Percentiles rank a stretch among this genome's conserved stretches.
Conservation (phyloP, 2,797 vertebrate species). For the Gymnodraco acuticeps region DNA sequence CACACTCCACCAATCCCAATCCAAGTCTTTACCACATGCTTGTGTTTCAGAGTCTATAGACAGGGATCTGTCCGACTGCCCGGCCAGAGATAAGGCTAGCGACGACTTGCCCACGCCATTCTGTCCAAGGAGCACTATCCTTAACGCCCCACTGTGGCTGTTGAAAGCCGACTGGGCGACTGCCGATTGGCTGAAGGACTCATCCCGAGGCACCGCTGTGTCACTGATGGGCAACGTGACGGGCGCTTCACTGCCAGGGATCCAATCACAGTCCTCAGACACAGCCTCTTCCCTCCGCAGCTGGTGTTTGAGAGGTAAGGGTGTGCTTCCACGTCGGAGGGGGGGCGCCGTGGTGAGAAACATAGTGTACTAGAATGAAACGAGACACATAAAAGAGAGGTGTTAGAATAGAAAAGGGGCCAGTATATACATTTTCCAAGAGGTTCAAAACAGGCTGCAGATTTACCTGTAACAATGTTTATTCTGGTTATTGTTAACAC, state of each 20-base stretch:
- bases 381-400: constrained; percentile 20
- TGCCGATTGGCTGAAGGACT: constrained; percentile 75
- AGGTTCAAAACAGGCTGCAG: constrained; percentile 18
- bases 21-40: constrained; percentile 80
- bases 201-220: constrained; percentile 79
- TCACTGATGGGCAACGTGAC: constrained; percentile 77
- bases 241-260: constrained; percentile 82
- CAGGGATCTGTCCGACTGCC: constrained; percentile 85
- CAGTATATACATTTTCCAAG: constrained; percentile 5
- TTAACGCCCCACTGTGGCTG: constrained; percentile 79
- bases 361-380: constrained; percentile 81
- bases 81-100: constrained; percentile 89
- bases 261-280: constrained; percentile 86
- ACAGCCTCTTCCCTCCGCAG: constrained; percentile 88
- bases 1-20: constrained; percentile 22
- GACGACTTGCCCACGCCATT: constrained; percentile 92
- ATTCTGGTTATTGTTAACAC: constrained; percentile 47
- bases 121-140: constrained; percentile 90
- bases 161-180: constrained; percentile 70
- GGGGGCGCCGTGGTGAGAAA: constrained; percentile 85
- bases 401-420: neutral
- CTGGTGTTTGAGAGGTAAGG: constrained; percentile 92
- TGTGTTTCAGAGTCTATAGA: constrained; percentile 87
- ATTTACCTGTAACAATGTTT: constrained; percentile 49
- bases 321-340: constrained; percentile 91